Base-by-base conservation (phyloP, 1,140 invertebrate genomes). In the Cydia splendana region DNA sequence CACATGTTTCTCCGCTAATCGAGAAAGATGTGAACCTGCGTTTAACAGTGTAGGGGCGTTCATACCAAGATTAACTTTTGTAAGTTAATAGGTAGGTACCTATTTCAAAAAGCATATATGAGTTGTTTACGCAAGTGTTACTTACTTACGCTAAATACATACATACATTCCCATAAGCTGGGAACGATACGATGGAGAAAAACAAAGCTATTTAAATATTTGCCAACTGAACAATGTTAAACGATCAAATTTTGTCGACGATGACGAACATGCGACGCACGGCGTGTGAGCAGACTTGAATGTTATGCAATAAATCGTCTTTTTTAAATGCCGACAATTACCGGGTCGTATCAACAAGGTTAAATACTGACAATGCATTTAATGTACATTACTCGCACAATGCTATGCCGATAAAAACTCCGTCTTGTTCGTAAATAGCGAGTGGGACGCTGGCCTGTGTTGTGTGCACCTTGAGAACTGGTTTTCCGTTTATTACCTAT, bases 301-400 rank as follows among this genome's bases (percentile, higher is more conserved):
- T 78, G 83, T 88, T 88, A 83, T 76, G 83, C 81, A 86, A 89
- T 87, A 78, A 81, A 87, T 87, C 81, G 84, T 82, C 38, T 62
- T 78, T 34, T 76, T 80, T 82, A 80, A 79, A 81, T 80, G 75
- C 81, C 69, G 65, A 75, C 74, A 45, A 71, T 71, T 71, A 79
- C 76, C 77, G 75, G 76, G 69, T 75, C 65, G 79, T 76, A 76
- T 76, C 77, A 76, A 76, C 82, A 87, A 89, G 84, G 85, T 87
- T 87, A 87, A 83, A 82, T 84, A 84, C 78, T 82, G 77, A 78
- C 81, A 79, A 78, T 83, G 78, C 80, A 82, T 79, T 79, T 62
- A 82, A 83, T 85, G 76, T 83, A 81, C 76, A 76, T 77, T 77
- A 75, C 77, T 77, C 69, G 74, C 67, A 71, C 67, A 71, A 42